A percentile compares a stretch with the other conserved stretches of the same genome.
Evolutionary conservation across 2,113 vertebrate species (phyloP).

Genomic region (Noturus placidus): DNA sequence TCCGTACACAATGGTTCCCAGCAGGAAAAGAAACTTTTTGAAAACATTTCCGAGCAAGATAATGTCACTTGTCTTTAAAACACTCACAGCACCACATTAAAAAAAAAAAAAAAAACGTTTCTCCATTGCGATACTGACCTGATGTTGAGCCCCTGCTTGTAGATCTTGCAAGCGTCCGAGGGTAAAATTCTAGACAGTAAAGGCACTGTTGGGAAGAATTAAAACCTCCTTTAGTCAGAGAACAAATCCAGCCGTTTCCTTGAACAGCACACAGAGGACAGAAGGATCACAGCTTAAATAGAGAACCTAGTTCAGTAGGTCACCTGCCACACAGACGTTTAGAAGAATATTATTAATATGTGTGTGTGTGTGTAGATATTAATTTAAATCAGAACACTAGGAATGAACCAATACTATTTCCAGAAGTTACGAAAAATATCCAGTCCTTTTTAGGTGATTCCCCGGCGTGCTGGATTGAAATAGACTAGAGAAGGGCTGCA

Average conservation of each 20-base stretch:
- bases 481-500: not conserved
- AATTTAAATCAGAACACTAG: not conserved
- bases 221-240: constrained; percentile 37
- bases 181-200: constrained; percentile 99
- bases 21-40: not conserved
- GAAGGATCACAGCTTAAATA: not conserved
- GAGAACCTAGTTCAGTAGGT: not conserved
- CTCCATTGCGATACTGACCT: constrained; percentile 68
- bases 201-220: constrained; percentile 82
- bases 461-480: not conserved
- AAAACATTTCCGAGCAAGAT: not conserved
- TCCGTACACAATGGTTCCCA: not conserved
- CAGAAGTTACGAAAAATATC: not conserved
- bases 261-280: not conserved
- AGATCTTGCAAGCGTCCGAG: constrained; percentile 99
- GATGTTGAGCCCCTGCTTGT: constrained; percentile 99
- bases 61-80: not conserved
- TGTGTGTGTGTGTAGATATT: not conserved
- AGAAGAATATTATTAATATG: not conserved
- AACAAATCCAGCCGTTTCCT: constrained; percentile 11
- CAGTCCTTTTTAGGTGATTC: not conserved
- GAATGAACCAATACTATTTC: not conserved
- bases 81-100: not conserved
- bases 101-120: too few relatives aligned
- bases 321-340: not conserved